A percentile compares a stretch with the other conserved stretches of the same genome.
Conservation (phyloP, 1,140 invertebrate genomes). For the Phymastichus coffea region DNA sequence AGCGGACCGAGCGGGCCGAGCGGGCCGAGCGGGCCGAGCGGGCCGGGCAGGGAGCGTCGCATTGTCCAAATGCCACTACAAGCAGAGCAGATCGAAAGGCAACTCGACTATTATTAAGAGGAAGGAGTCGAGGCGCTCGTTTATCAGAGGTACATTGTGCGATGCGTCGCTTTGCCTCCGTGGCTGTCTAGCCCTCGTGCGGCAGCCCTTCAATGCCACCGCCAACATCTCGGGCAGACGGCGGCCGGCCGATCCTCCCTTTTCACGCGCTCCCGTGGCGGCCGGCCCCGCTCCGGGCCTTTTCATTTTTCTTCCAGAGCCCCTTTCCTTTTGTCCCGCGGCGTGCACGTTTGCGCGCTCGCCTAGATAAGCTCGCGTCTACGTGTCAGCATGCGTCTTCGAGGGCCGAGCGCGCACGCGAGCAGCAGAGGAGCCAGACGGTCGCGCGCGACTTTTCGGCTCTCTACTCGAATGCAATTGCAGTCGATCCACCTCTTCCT, state of each 20-base stretch:
- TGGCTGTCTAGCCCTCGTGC: constrained; percentile 32
- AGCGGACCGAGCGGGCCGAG: too few relatives aligned
- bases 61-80: too few relatives aligned
- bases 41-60: too few relatives aligned
- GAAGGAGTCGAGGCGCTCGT: constrained; percentile 35
- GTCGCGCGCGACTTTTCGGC: too few relatives aligned
- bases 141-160: constrained; percentile 44
- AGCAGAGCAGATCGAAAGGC: too few relatives aligned
- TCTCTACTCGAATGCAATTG: not conserved
- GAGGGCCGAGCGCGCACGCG: not conserved
- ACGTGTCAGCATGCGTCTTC: not conserved
- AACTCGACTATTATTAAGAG: too few relatives aligned
- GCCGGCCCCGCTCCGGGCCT: too few relatives aligned
- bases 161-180: constrained; percentile 14
- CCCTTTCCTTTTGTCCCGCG: too few relatives aligned
- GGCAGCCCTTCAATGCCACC: constrained; percentile 55
- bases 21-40: too few relatives aligned
- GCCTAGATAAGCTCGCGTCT: constrained; percentile 32
- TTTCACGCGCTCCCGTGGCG: too few relatives aligned
- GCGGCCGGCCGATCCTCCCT: constrained; percentile 56
- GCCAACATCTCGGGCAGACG: constrained; percentile 50
- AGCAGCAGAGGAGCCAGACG: not conserved
- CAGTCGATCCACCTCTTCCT: constrained; percentile 4
- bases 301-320: constrained; percentile 50
- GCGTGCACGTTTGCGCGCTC: constrained; percentile 33